Evolutionary conservation across 2,888 invertebrate species (phyloP), one percentile per base, ranked within the genome.

Genomic region (Tiphia femorata): DNA sequence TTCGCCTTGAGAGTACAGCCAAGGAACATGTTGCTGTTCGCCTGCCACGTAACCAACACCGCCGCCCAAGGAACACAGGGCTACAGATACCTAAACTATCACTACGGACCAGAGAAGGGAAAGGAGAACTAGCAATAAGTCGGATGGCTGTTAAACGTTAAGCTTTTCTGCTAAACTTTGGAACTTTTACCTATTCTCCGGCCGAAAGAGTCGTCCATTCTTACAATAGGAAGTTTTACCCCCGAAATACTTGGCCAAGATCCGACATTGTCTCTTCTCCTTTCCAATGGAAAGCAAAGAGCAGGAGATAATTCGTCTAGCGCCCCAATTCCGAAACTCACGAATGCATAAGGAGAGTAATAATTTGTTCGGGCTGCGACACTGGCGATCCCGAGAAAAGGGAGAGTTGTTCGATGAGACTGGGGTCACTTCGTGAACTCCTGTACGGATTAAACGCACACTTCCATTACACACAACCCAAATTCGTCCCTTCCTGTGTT

Each of bases 11-110:
- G 62, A 42, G 80, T 81, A 2, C 58, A 72, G 14, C 81, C 81
- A 3, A 66, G 70, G 46, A 81, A 80, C 60, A 58, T 76, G 59
- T 44, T 81, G 33, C 63, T 81, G 29, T 75, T 81, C 55, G 67
- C 75, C 14, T 80, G 80, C 57, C 81, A 81, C 61, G 23, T 73
- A 3, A 67, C 68, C 37, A 81, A 81, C 48, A 51, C 62, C 17
- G 61, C 61, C 2, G 80, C 79, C 1, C 81, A 81, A 46, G 29
- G 75, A 8, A 65, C 67, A 4, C 81, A 81, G 62, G 92, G 92
- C 5, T 82, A 84, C 14, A 86, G 95, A 46, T 93, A 89, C 80
- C 75, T 93, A 41, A 89, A 91, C 66, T 88, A 93, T 78, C 85
- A 90, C 72, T 90, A 90, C 25, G n/a, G 48, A 14, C 35, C 50